phyloP scores from a whole-genome alignment of 2,113 vertebrate species.

The Chrysochloris asiatica region DNA sequence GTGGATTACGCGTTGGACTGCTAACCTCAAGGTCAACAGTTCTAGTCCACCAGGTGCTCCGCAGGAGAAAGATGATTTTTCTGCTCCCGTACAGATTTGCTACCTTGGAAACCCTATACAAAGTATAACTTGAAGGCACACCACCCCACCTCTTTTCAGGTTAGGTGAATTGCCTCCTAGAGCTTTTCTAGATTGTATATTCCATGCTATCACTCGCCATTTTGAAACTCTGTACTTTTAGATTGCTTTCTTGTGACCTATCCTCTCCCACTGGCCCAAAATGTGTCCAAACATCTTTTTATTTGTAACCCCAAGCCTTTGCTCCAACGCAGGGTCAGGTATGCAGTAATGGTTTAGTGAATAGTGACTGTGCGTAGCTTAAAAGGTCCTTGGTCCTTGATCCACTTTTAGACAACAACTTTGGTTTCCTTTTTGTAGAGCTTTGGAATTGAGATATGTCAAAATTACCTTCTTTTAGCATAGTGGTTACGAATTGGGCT shows the following conservation, averaged over 20 bases:
- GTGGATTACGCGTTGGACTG: too few relatives aligned
- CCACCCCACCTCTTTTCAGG: too few relatives aligned
- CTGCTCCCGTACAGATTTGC: too few relatives aligned
- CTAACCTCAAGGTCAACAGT: too few relatives aligned
- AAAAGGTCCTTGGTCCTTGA: neutral
- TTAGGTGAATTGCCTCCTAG: neutral
- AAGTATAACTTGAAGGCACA: too few relatives aligned
- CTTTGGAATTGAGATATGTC: neutral
- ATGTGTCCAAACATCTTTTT: constrained; percentile 4
- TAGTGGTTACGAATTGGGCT: too few relatives aligned
- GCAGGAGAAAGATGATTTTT: too few relatives aligned
- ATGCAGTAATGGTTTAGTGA: neutral
- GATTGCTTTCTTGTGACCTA: neutral
- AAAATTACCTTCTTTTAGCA: neutral
- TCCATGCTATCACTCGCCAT: neutral
- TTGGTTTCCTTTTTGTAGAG: neutral
- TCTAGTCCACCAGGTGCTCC: too few relatives aligned
- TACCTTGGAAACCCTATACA: too few relatives aligned
- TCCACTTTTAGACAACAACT: neutral
- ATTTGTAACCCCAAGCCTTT: constrained; percentile 27
- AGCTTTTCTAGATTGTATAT: neutral
- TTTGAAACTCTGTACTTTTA: constrained; percentile 29
- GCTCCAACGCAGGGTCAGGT: neutral
- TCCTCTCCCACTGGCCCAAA: neutral
- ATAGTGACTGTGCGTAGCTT: neutral